phyloP scores from a whole-genome alignment of 1,140 invertebrate species.

The Drosophila lowei region DNA sequence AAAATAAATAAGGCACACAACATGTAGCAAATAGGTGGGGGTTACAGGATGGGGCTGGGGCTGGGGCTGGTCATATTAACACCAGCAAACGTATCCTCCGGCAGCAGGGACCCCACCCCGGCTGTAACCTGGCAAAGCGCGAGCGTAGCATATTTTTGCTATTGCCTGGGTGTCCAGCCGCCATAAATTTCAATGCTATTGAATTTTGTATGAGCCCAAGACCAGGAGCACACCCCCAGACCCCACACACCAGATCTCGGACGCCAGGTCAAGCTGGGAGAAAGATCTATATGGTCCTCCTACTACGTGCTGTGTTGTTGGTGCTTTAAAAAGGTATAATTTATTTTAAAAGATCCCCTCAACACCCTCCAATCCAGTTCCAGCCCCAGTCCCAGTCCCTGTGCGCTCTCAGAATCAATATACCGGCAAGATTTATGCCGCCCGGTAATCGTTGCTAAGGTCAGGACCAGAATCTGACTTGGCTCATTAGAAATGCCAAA shows the following conservation, averaged over 20 bases:
- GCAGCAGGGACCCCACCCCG: neutral
- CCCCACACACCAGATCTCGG: neutral
- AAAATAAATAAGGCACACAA: slow-evolving; percentile 76
- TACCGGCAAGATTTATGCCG: slow-evolving; percentile 69
- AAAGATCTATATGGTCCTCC: neutral
- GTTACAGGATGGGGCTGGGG: no score
- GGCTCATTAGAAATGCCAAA: slow-evolving; percentile 76
- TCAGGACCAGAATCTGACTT: slow-evolving; percentile 57
- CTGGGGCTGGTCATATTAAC: slow-evolving; percentile 62
- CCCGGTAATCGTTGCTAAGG: slow-evolving; percentile 75
- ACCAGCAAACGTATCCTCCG: slow-evolving; percentile 23
- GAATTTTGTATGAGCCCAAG: slow-evolving; percentile 72
- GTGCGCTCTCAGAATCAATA: slow-evolving; percentile 63
- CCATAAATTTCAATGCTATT: slow-evolving; percentile 79
- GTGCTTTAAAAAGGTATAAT: slow-evolving; percentile 75
- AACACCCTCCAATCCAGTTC: slow-evolving; percentile 30
- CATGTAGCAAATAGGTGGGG: neutral
- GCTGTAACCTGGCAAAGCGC: slow-evolving; percentile 41
- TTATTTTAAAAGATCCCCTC: slow-evolving; percentile 76
- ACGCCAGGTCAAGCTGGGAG: slow-evolving; percentile 35
- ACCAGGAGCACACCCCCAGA: slow-evolving; percentile 4
- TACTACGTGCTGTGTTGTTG: slow-evolving; percentile 44
- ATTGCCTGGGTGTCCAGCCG: slow-evolving; percentile 71
- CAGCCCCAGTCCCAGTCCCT: neutral
- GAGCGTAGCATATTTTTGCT: slow-evolving; percentile 67